These are phyloP conservation scores for Lateolabrax maculatus DNA, from an alignment of 2,797 vertebrate genomes.

Conservation along the genomic window DNA sequence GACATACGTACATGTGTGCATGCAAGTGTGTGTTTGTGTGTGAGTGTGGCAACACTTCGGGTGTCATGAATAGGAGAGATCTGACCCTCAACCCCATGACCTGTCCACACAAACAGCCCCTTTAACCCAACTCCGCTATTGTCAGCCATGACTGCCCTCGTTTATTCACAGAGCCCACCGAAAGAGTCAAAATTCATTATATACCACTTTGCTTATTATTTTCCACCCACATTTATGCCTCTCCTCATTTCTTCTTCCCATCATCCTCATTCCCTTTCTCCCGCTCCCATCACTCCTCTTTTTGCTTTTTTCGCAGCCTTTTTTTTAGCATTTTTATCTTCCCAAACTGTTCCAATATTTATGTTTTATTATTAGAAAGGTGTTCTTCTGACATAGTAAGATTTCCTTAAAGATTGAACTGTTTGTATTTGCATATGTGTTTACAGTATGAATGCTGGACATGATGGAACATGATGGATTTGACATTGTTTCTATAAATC, in stretches of 20 bases:
- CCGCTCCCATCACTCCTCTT: constrained; percentile 44
- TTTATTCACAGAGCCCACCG: constrained; percentile 70
- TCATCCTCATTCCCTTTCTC: constrained; percentile 25
- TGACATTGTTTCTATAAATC: neutral
- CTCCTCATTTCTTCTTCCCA: constrained; percentile 37
- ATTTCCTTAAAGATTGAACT: neutral
- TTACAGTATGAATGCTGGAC: neutral
- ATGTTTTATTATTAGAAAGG: neutral
- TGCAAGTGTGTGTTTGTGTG: constrained; percentile 59
- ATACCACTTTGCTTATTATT: constrained; percentile 73
- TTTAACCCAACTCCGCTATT: constrained; percentile 74
- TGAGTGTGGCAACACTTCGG: constrained; percentile 72
- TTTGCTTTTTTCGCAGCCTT: constrained; percentile 23
- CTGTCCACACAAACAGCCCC: constrained; percentile 75
- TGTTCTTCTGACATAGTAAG: neutral
- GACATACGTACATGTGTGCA: constrained; percentile 44
- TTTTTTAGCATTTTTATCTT: neutral
- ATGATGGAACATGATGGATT: neutral
- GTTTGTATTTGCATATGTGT: neutral
- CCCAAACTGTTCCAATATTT: neutral
- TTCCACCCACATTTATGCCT: constrained; percentile 44
- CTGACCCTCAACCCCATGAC: constrained; percentile 79
- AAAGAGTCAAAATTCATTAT: constrained; percentile 74
- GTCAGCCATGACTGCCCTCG: constrained; percentile 66
- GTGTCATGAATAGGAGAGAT: constrained; percentile 82